Conservation (phyloP, 2,888 invertebrate genomes). For the Uropetala carovei region DNA sequence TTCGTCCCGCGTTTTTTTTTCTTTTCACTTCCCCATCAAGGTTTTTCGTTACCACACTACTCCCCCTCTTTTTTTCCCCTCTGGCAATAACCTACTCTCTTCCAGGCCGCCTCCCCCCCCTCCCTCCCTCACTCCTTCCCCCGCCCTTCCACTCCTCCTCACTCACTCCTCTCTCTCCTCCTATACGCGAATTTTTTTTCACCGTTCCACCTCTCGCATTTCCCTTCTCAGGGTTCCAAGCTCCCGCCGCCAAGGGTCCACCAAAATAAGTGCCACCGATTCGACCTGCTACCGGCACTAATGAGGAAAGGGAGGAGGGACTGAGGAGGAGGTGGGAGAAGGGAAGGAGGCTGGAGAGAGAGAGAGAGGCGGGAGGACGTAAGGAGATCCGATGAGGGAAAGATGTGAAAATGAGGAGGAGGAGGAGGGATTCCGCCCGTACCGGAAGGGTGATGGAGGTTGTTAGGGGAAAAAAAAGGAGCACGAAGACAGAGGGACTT, state of each 20-base stretch:
- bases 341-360: too few species aligned
- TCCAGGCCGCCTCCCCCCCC: neutral
- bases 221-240: neutral
- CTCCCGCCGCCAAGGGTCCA: neutral
- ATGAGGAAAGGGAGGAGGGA: neutral
- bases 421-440: too few species aligned
- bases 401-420: too few species aligned
- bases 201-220: neutral
- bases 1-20: too few species aligned
- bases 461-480: neutral
- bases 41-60: too few species aligned
- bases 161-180: neutral
- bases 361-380: too few species aligned
- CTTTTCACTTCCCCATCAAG: too few species aligned
- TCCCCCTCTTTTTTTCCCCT: too few species aligned
- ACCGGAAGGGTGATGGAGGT: neutral
- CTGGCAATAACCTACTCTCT: too few species aligned
- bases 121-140: neutral
- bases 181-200: neutral
- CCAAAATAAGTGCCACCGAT: conserved; percentile 24
- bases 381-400: too few species aligned
- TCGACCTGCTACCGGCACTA: conserved; percentile 26
- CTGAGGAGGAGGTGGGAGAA: too few species aligned
- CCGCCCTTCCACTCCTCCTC: neutral
- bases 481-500: neutral